Evolutionary conservation across 2,888 invertebrate genomes (phyloP).

Genomic region (Plusia festucae): DNA sequence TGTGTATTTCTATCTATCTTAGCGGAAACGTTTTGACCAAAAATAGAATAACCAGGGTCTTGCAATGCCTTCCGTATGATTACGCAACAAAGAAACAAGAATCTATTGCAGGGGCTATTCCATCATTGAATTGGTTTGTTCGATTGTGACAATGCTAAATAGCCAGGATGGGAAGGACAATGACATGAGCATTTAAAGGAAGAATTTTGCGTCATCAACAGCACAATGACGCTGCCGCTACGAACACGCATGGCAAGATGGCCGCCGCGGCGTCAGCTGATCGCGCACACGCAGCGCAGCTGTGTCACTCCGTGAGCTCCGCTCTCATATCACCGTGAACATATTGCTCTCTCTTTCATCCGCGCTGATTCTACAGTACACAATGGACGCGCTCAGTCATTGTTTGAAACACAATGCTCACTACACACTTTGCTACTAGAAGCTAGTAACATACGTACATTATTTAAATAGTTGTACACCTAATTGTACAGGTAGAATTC

Average conservation of each 20-base stretch:
- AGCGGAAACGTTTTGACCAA: slow-evolving; percentile 80
- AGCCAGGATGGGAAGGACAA: slow-evolving; percentile 76
- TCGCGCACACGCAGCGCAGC: slow-evolving; percentile 85
- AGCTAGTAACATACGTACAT: slow-evolving; percentile 48
- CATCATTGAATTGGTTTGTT: slow-evolving; percentile 48
- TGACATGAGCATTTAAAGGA: slow-evolving; percentile 83
- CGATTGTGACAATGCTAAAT: slow-evolving; percentile 63
- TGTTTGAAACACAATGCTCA: slow-evolving; percentile 77
- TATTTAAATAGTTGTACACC: slow-evolving; percentile 50
- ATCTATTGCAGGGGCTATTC: slow-evolving; percentile 46
- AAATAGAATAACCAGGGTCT: slow-evolving; percentile 85
- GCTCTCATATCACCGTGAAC: slow-evolving; percentile 59
- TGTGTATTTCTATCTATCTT: slow-evolving; percentile 64
- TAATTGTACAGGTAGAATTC: slow-evolving; percentile 38
- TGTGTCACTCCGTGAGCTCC: slow-evolving; percentile 66
- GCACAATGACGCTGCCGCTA: slow-evolving; percentile 84
- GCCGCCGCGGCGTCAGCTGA: slow-evolving; percentile 87
- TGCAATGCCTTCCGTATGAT: slow-evolving; percentile 77
- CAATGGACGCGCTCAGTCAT: slow-evolving; percentile 76
- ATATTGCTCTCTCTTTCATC: slow-evolving; percentile 82
- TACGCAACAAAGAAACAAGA: slow-evolving; percentile 72
- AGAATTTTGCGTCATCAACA: slow-evolving; percentile 80
- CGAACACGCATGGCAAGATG: slow-evolving; percentile 85
- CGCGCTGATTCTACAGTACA: slow-evolving; percentile 69
- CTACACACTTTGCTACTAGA: slow-evolving; percentile 59